Percentiles rank a stretch among this genome's conserved stretches.
Conservation (phyloP, 2,888 invertebrate genomes). For the Clunio marinus region DNA sequence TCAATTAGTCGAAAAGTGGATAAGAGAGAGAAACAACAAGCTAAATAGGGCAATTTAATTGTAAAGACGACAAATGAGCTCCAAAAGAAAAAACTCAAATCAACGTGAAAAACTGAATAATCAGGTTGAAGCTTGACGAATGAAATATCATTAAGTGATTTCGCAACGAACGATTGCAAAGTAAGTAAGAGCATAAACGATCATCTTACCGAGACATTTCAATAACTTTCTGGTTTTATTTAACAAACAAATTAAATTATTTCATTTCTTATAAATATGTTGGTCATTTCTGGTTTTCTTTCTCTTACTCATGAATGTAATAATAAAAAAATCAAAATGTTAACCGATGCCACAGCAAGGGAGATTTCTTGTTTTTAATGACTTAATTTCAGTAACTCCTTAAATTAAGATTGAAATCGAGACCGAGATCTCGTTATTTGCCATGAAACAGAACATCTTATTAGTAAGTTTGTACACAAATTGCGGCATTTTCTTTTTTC, state of each 20-base stretch:
- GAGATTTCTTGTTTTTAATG: conserved; percentile 32
- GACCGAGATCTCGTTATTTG: conserved; percentile 29
- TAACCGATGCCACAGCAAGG: background rate
- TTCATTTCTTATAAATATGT: conserved; percentile 11
- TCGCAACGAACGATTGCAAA: no score
- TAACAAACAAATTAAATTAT: conserved; percentile 32
- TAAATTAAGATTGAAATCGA: conserved; percentile 24
- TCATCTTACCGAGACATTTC: conserved; percentile 9
- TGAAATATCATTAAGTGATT: no score
- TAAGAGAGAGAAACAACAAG: no score
- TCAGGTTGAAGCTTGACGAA: no score
- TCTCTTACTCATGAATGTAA: background rate
- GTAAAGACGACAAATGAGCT: no score
- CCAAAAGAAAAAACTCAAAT: no score
- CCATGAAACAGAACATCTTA: conserved; percentile 22
- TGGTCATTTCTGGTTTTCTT: background rate
- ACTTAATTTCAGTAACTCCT: conserved; percentile 30
- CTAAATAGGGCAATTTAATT: no score
- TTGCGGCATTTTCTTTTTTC: background rate
- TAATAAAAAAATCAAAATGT: background rate
- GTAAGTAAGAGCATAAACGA: background rate
- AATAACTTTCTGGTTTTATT: background rate
- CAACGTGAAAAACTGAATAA: no score
- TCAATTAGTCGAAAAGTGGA: no score
- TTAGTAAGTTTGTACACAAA: background rate